Conservation (phyloP, 2,888 invertebrate species). For the Bhutanitis thaidina region DNA sequence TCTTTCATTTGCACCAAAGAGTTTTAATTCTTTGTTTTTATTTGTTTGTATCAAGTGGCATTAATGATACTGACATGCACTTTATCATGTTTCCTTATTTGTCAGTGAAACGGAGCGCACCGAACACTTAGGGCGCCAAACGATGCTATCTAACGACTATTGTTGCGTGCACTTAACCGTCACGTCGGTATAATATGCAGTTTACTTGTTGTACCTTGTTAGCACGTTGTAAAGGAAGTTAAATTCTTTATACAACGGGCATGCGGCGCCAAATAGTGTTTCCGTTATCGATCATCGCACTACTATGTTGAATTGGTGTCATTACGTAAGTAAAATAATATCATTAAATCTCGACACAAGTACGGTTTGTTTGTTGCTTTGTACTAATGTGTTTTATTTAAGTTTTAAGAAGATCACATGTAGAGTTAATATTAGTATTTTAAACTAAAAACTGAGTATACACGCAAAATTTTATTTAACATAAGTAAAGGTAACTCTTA, state of each 20-base stretch:
- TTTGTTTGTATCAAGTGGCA: not conserved
- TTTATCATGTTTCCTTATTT: conserved; percentile 17
- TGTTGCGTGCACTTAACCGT: conserved; percentile 76
- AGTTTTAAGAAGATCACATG: no score
- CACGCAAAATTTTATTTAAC: no score
- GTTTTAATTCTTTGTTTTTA: no score
- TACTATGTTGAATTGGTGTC: conserved; percentile 65
- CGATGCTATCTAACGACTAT: conserved; percentile 70
- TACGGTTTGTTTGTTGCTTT: not conserved
- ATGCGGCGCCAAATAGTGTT: conserved; percentile 57
- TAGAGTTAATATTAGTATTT: no score
- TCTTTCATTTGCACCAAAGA: no score
- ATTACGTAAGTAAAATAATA: conserved; percentile 55
- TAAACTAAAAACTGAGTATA: no score
- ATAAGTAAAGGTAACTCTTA: no score
- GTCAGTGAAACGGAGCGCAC: conserved; percentile 13
- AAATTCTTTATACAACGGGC: conserved; percentile 66
- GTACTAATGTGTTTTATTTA: not conserved
- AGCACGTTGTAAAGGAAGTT: conserved; percentile 78
- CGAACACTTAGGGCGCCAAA: conserved; percentile 39
- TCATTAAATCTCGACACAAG: conserved; percentile 31
- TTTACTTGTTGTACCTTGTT: conserved; percentile 66
- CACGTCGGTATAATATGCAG: conserved; percentile 62
- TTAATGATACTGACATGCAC: conserved; percentile 10
- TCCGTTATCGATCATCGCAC: conserved; percentile 70